These are phyloP conservation scores for Rhyacichthys aspro DNA, from an alignment of 2,797 vertebrate genomes.

Conservation along the genomic window DNA sequence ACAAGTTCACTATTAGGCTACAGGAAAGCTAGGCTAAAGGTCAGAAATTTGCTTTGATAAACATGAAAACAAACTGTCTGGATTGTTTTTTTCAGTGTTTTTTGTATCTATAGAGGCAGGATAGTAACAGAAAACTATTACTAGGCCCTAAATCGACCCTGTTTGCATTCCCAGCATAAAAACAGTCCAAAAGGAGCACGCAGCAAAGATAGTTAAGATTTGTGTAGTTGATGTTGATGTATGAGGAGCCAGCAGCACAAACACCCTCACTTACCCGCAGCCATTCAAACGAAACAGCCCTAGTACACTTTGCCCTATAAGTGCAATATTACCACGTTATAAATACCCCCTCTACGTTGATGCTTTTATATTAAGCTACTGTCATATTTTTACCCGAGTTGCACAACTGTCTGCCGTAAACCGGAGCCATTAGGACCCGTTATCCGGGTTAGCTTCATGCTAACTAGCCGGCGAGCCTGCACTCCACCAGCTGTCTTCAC, in stretches of 20 bases:
- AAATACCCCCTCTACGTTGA: not conserved
- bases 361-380: not conserved
- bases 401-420: constrained; percentile 5
- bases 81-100: too few species aligned
- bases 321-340: not conserved
- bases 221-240: constrained; percentile 2
- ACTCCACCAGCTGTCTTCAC: constrained; percentile 56
- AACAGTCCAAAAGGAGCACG: not conserved
- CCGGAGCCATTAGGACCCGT: constrained; percentile 19
- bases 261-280: constrained; percentile 15
- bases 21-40: too few species aligned
- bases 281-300: constrained; percentile 17
- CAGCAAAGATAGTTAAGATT: not conserved
- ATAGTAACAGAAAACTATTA: too few species aligned
- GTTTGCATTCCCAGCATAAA: too few species aligned
- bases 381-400: not conserved
- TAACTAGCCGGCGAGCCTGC: constrained; percentile 60
- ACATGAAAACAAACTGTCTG: too few species aligned
- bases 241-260: constrained; percentile 14
- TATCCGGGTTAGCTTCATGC: constrained; percentile 62
- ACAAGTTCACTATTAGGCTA: too few species aligned
- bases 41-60: too few species aligned
- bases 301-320: constrained; percentile 10
- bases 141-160: too few species aligned
- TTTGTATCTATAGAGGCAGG: too few species aligned